Percentiles rank a stretch among this genome's conserved stretches.
These are phyloP conservation scores for Coronaproctus castanopsis DNA, from an alignment of 2,888 invertebrate genomes.

Conservation along the genomic window DNA sequence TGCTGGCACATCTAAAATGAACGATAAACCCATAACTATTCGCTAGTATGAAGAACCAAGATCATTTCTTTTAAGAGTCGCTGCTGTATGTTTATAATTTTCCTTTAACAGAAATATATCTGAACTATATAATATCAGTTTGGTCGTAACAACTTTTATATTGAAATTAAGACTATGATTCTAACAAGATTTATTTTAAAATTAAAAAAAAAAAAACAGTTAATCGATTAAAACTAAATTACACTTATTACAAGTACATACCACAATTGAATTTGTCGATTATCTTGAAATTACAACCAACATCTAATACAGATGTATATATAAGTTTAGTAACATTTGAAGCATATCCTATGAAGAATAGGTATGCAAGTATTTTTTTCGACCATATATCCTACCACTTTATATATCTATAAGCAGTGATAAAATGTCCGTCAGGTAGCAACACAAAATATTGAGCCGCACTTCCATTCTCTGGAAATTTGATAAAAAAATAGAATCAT, in stretches of 20 bases:
- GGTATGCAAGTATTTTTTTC: neutral
- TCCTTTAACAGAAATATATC: neutral
- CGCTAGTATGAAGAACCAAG: constrained; percentile 1
- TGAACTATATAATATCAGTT: too few species aligned
- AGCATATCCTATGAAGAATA: constrained; percentile 6
- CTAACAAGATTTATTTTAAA: too few species aligned
- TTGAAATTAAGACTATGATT: too few species aligned
- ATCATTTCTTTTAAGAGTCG: constrained; percentile 5
- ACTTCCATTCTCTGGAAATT: constrained; percentile 9
- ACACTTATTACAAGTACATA: neutral
- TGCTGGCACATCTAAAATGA: constrained; percentile 2
- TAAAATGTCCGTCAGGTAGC: constrained; percentile 1
- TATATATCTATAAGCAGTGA: constrained; percentile 5
- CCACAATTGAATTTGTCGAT: neutral
- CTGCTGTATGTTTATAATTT: neutral
- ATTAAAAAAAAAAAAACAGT: too few species aligned
- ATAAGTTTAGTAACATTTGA: constrained; percentile 1
- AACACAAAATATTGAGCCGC: constrained; percentile 3
- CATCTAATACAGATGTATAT: constrained; percentile 6
- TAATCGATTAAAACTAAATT: too few species aligned
- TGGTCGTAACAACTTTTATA: too few species aligned
- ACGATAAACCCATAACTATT: neutral
- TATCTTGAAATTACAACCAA: constrained; percentile 4
- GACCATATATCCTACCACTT: constrained; percentile 8
- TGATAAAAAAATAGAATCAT: too few species aligned